Evolutionary conservation across 2,797 vertebrate species (phyloP).

Genomic region (Benthosema pterotum): DNA sequence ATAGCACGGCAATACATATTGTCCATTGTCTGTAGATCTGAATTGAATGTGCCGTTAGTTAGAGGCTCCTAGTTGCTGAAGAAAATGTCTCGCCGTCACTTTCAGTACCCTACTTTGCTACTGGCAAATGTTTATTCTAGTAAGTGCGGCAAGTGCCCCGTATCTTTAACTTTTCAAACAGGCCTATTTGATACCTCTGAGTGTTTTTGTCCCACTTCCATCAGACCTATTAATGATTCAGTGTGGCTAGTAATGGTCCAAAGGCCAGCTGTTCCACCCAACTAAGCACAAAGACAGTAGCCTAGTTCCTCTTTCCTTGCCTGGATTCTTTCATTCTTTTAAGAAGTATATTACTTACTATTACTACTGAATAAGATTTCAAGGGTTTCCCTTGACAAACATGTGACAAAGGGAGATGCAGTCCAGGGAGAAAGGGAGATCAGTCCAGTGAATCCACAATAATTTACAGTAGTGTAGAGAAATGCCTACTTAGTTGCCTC

Average conservation of each 20-base stretch:
- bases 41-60: not conserved
- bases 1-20: no score
- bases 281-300: not conserved
- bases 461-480: not conserved
- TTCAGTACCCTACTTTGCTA: not conserved
- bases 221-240: constrained; percentile 59
- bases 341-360: no score
- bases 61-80: constrained; percentile 27
- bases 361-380: no score
- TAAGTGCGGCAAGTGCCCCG: constrained; percentile 18
- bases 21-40: no score
- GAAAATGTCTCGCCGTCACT: constrained; percentile 40
- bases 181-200: not conserved
- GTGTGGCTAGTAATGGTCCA: constrained; percentile 2
- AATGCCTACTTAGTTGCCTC: not conserved
- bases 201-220: constrained; percentile 13
- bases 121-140: constrained; percentile 41
- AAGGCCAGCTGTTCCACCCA: constrained; percentile 21
- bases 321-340: not conserved
- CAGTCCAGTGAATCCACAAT: not conserved
- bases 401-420: not conserved
- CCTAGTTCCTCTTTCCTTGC: not conserved
- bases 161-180: not conserved
- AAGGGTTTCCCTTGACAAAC: not conserved
- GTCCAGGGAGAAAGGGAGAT: no score